A percentile compares a stretch with the other conserved stretches of the same genome.
These are phyloP conservation scores for Scolopax mira DNA, from an alignment of 2,113 vertebrate genomes.

Conservation along the genomic window DNA sequence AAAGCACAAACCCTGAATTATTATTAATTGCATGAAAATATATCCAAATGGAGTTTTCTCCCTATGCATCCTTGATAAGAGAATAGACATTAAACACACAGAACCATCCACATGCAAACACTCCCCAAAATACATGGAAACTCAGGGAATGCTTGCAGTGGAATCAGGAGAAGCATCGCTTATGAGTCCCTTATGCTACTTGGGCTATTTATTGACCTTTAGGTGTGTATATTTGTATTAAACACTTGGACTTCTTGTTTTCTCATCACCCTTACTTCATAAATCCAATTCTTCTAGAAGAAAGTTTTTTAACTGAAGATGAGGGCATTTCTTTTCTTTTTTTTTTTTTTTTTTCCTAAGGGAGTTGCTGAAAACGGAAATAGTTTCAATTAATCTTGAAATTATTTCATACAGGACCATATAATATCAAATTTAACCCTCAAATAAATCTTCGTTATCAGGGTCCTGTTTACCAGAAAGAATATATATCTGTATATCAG, in stretches of 20 bases:
- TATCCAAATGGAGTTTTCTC: not conserved
- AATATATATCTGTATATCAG: not conserved
- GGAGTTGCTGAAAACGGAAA: not conserved
- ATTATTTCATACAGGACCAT: not conserved
- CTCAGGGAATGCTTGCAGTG: not conserved
- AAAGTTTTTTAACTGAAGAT: not conserved
- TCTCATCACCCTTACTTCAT: not conserved
- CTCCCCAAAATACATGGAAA: not conserved
- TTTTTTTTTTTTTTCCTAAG: not conserved
- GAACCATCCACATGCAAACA: not conserved
- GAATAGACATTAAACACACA: not conserved
- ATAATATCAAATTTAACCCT: not conserved
- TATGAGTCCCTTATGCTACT: not conserved
- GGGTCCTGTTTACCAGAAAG: not conserved
- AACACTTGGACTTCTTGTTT: not conserved
- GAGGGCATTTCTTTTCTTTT: not conserved
- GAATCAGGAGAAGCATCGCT: not conserved
- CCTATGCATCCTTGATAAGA: not conserved
- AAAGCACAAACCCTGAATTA: not conserved
- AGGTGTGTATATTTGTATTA: not conserved
- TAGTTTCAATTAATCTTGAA: not conserved
- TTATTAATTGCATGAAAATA: constrained; percentile 17
- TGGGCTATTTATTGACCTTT: not conserved
- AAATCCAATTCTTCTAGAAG: not conserved
- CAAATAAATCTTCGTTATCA: not conserved